Evolutionary conservation across 2,797 vertebrate genomes (phyloP).

Genomic region (Lateolabrax maculatus): DNA sequence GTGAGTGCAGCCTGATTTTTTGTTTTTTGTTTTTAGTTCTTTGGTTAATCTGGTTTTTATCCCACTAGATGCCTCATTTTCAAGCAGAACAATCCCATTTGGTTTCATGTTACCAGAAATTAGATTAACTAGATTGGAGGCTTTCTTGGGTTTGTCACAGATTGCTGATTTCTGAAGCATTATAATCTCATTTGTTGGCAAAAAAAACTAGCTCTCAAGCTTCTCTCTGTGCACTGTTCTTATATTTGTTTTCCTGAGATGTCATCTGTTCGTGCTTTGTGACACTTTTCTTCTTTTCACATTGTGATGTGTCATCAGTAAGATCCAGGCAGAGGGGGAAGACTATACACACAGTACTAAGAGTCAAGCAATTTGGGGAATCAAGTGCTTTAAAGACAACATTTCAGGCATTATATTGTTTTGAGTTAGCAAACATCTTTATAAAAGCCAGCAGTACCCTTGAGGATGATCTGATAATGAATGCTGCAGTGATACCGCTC

Average conservation of each 20-base stretch:
- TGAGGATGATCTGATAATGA: slow-evolving; percentile 14
- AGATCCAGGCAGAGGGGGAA: neutral
- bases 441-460: slow-evolving; percentile 5
- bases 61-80: neutral
- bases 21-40: too few relatives aligned
- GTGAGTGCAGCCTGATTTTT: slow-evolving; percentile 82
- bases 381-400: neutral
- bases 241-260: neutral
- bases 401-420: neutral
- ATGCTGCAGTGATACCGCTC: neutral
- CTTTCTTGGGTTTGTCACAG: slow-evolving; percentile 12
- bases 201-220: neutral
- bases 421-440: slow-evolving; percentile 1
- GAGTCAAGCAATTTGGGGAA: neutral
- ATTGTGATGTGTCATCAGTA: neutral
- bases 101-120: neutral
- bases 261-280: neutral
- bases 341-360: too few relatives aligned
- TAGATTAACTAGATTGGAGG: neutral
- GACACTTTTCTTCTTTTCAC: neutral
- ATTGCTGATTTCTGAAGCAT: neutral
- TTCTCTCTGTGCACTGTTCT: neutral
- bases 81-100: neutral
- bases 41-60: neutral
- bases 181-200: slow-evolving; percentile 8